phyloP scores from a whole-genome alignment of 2,113 vertebrate species.

The Ciconia maguari region DNA sequence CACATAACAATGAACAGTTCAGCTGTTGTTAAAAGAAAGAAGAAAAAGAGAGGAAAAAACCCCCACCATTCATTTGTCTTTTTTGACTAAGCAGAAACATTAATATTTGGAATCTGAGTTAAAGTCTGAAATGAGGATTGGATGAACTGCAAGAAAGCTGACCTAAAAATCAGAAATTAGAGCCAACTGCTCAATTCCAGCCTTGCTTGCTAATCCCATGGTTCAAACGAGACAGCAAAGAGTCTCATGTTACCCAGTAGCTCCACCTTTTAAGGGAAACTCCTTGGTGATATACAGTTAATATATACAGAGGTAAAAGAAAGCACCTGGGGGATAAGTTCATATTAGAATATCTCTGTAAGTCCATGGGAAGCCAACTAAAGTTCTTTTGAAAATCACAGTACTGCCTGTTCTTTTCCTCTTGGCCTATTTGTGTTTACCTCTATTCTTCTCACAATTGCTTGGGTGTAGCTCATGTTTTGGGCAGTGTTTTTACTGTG shows the following conservation, averaged over 20 bases:
- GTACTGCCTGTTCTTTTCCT: background rate
- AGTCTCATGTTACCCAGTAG: background rate
- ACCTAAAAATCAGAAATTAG: background rate
- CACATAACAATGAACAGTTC: background rate
- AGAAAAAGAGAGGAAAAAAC: background rate
- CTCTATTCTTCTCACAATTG: background rate
- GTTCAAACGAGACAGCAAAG: background rate
- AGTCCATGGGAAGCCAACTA: background rate
- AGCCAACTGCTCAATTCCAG: background rate
- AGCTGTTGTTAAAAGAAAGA: background rate
- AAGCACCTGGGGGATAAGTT: background rate
- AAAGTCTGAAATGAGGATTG: background rate
- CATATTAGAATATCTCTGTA: background rate
- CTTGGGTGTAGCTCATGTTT: background rate
- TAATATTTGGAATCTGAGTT: background rate
- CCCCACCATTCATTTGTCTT: background rate
- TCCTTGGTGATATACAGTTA: background rate
- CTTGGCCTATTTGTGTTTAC: background rate
- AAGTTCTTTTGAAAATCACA: background rate
- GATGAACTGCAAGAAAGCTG: background rate
- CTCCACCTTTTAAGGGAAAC: background rate
- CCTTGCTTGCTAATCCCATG: background rate
- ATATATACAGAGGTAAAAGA: background rate
- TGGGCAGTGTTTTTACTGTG: background rate
- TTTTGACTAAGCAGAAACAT: background rate